A percentile compares a stretch with the other conserved stretches of the same genome.
These are phyloP conservation scores for Hemithea aestivaria DNA, from an alignment of 2,888 invertebrate genomes.

Conservation along the genomic window DNA sequence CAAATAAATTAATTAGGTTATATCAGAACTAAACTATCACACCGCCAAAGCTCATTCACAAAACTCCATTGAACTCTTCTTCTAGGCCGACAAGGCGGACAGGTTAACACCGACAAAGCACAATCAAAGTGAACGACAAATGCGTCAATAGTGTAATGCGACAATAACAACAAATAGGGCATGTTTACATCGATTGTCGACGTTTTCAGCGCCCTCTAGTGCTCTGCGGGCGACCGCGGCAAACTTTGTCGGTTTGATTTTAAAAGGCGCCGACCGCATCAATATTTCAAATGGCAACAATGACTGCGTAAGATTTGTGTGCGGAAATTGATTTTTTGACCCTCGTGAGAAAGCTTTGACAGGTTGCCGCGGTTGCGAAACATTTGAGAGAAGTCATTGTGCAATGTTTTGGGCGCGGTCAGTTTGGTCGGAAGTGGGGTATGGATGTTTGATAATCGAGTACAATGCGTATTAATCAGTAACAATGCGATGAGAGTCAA, in stretches of 20 bases:
- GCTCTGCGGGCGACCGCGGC: slow-evolving; percentile 55
- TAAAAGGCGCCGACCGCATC: slow-evolving; percentile 49
- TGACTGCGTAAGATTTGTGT: slow-evolving; percentile 74
- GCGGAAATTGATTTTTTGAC: slow-evolving; percentile 78
- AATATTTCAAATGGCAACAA: slow-evolving; percentile 74
- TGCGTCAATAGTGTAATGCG: slow-evolving; percentile 38
- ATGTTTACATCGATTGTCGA: slow-evolving; percentile 65
- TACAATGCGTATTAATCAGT: slow-evolving; percentile 6
- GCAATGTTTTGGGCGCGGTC: slow-evolving; percentile 34
- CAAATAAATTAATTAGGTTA: too few relatives aligned
- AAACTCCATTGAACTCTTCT: slow-evolving; percentile 1
- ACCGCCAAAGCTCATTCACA: neutral
- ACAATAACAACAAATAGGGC: slow-evolving; percentile 66
- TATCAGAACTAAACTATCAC: neutral
- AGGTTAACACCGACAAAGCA: slow-evolving; percentile 47
- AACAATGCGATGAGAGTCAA: too few relatives aligned
- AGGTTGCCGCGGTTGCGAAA: slow-evolving; percentile 57
- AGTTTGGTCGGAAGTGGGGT: slow-evolving; percentile 39
- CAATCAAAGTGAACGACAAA: slow-evolving; percentile 56
- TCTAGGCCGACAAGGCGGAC: slow-evolving; percentile 29
- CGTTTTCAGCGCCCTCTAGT: slow-evolving; percentile 69
- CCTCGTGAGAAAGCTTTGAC: slow-evolving; percentile 72
- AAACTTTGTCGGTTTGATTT: slow-evolving; percentile 53
- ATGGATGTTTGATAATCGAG: slow-evolving; percentile 23
- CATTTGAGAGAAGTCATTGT: slow-evolving; percentile 51